Percentiles rank a stretch among this genome's conserved stretches.
phyloP scores from a whole-genome alignment of 2,888 invertebrate genomes.

The Dascillus cervinus region DNA sequence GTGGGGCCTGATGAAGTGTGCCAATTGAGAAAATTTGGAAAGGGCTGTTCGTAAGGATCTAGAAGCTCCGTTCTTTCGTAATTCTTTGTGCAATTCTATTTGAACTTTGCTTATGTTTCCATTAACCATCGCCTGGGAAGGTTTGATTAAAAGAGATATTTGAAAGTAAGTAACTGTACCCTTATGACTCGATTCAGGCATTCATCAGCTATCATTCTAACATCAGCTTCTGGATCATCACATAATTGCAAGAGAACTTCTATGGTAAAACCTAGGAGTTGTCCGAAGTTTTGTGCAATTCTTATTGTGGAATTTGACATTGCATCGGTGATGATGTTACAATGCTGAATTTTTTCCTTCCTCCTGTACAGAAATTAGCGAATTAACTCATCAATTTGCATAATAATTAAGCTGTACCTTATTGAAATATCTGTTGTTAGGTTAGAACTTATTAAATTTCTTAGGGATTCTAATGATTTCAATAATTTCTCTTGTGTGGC shows the following conservation, averaged over 20 bases:
- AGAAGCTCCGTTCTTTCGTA: constrained; percentile 67
- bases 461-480: constrained; percentile 37
- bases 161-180: constrained; percentile 24
- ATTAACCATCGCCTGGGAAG: constrained; percentile 51
- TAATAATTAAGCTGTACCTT: constrained; percentile 14
- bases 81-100: constrained; percentile 74
- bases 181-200: constrained; percentile 71
- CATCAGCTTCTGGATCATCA: constrained; percentile 70
- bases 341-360: constrained; percentile 69
- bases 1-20: constrained; percentile 66
- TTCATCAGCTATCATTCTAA: constrained; percentile 75
- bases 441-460: constrained; percentile 22
- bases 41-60: constrained; percentile 69
- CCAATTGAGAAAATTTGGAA: constrained; percentile 67
- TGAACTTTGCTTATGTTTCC: constrained; percentile 65
- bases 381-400: neutral
- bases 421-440: constrained; percentile 22
- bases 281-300: constrained; percentile 53
- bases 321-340: constrained; percentile 64
- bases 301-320: constrained; percentile 57
- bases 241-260: constrained; percentile 63
- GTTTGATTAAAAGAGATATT: constrained; percentile 5
- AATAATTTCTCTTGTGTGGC: constrained; percentile 41
- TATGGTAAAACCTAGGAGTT: constrained; percentile 61
- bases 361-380: constrained; percentile 45